phyloP scores from a whole-genome alignment of 2,113 vertebrate genomes.

The Bubo scandiacus region DNA sequence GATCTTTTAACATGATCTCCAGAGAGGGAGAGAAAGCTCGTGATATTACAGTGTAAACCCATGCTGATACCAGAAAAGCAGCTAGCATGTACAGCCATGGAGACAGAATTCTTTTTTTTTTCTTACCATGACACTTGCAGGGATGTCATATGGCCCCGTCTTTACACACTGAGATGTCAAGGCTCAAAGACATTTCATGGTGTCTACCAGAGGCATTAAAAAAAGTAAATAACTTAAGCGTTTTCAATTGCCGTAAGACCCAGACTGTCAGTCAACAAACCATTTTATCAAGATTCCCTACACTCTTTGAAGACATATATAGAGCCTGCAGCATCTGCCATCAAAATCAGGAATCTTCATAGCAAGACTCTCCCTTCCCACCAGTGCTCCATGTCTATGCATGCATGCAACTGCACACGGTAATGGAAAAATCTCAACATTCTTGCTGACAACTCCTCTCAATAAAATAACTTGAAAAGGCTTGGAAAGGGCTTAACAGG shows the following conservation, averaged over 20 bases:
- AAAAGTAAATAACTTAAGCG: background rate
- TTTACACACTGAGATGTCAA: background rate
- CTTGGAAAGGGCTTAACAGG: background rate
- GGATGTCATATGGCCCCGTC: background rate
- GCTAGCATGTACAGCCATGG: background rate
- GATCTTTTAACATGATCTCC: background rate
- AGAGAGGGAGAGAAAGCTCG: background rate
- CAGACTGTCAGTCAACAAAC: background rate
- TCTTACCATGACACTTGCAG: background rate
- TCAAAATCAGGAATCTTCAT: background rate
- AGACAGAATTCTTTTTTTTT: background rate
- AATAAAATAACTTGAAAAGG: background rate
- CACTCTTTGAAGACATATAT: background rate
- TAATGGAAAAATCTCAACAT: background rate
- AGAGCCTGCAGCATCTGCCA: background rate
- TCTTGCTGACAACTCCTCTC: background rate
- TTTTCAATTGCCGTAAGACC: background rate
- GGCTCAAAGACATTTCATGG: background rate
- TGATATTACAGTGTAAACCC: background rate
- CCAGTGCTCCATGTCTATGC: background rate
- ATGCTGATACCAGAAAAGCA: background rate
- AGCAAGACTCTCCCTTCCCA: background rate
- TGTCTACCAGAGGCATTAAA: background rate
- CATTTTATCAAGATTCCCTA: background rate
- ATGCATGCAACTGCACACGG: background rate